Conservation (phyloP, 2,797 vertebrate genomes). For the Epinephelus malabaricus region DNA sequence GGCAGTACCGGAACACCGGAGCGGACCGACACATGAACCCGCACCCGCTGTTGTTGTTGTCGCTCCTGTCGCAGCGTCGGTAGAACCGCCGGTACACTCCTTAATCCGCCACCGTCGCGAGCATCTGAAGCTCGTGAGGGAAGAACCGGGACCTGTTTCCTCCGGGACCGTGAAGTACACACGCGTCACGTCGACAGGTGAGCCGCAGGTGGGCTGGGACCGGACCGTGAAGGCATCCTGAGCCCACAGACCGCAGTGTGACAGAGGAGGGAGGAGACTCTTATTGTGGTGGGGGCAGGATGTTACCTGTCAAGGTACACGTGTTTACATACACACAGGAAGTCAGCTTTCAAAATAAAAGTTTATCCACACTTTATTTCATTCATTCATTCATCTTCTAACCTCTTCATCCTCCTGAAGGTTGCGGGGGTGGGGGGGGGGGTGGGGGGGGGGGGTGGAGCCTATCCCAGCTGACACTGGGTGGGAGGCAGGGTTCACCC, state of each 20-base stretch:
- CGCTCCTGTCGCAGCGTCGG: constrained; percentile 6
- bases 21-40: not conserved
- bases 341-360: constrained; percentile 16
- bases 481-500: too few species aligned
- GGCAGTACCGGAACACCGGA: constrained; percentile 12
- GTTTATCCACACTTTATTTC: too few species aligned
- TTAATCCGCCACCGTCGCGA: constrained; percentile 49
- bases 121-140: not conserved
- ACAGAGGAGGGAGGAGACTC: not conserved
- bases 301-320: not conserved
- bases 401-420: too few species aligned
- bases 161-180: constrained; percentile 7
- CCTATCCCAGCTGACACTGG: too few species aligned
- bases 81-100: constrained; percentile 12
- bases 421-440: too few species aligned
- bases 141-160: not conserved
- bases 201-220: constrained; percentile 30
- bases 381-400: too few species aligned
- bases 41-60: not conserved
- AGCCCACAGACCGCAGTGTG: constrained; percentile 24
- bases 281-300: constrained; percentile 45
- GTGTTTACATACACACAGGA: not conserved
- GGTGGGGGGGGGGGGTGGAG: too few species aligned
- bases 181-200: constrained; percentile 22
- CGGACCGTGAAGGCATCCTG: constrained; percentile 17